Percentiles rank a stretch among this genome's conserved stretches.
These are phyloP conservation scores for Rapana venosa DNA, from an alignment of 2,888 invertebrate species.

Conservation along the genomic window DNA sequence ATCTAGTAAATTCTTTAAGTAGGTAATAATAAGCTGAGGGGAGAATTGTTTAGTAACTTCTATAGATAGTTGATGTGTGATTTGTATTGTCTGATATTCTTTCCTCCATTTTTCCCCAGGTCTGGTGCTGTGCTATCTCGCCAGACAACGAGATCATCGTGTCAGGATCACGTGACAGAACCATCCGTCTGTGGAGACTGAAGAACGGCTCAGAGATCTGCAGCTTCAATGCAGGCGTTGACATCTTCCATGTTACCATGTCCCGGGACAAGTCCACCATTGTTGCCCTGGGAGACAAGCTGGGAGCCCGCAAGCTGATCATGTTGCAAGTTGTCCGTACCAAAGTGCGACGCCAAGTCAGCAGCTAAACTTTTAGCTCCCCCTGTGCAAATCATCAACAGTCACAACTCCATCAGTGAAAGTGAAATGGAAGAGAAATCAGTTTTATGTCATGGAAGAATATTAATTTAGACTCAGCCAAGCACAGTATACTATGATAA, in stretches of 20 bases:
- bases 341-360: slow-evolving; percentile 69
- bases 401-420: not conserved
- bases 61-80: not conserved
- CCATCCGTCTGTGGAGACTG: slow-evolving; percentile 77
- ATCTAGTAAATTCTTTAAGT: too few species aligned
- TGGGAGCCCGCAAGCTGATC: slow-evolving; percentile 76
- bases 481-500: not conserved
- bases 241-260: slow-evolving; percentile 77
- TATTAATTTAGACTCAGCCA: not conserved
- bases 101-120: slow-evolving; percentile 59
- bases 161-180: slow-evolving; percentile 77
- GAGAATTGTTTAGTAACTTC: not conserved
- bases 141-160: slow-evolving; percentile 77
- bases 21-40: too few species aligned
- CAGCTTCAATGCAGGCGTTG: slow-evolving; percentile 76
- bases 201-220: slow-evolving; percentile 75
- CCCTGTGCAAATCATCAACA: not conserved
- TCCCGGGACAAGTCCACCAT: slow-evolving; percentile 77
- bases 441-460: too few species aligned
- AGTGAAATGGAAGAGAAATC: not conserved
- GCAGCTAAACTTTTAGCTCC: not conserved
- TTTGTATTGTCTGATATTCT: not conserved
- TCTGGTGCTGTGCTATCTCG: slow-evolving; percentile 77
- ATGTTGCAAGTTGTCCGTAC: slow-evolving; percentile 77
- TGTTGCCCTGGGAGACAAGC: slow-evolving; percentile 78